These are phyloP conservation scores for Enteromius argenteus DNA, from an alignment of 2,797 vertebrate genomes.

Conservation along the genomic window DNA sequence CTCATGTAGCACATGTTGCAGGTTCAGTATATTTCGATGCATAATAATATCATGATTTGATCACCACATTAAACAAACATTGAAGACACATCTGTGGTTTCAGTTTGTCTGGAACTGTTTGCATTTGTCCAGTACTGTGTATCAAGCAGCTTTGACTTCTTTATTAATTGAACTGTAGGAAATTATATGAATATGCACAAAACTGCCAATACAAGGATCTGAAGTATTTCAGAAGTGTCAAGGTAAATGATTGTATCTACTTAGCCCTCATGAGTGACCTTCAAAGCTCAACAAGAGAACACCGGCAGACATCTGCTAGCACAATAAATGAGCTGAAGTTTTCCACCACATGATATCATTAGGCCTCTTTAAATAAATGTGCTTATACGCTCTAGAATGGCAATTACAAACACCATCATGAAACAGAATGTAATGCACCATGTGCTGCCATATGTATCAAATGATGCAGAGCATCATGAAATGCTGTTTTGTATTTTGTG, in stretches of 20 bases:
- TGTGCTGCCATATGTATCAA: constrained; percentile 24
- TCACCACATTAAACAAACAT: neutral
- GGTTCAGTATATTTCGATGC: neutral
- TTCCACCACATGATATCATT: constrained; percentile 28
- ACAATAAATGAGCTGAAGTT: constrained; percentile 28
- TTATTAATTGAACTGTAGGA: neutral
- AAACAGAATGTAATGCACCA: neutral
- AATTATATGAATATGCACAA: neutral
- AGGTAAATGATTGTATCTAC: neutral
- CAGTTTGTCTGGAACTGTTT: neutral
- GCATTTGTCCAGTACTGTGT: neutral
- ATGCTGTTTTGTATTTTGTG: no score
- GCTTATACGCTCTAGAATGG: constrained; percentile 1
- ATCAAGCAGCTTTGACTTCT: neutral
- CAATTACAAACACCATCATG: constrained; percentile 22
- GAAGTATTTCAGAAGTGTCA: neutral
- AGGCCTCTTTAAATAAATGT: constrained; percentile 39
- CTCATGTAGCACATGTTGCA: neutral
- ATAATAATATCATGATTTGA: neutral
- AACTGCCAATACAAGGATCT: neutral
- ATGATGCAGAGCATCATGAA: constrained; percentile 21
- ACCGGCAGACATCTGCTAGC: constrained; percentile 9
- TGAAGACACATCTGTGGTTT: neutral
- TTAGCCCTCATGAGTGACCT: constrained; percentile 3
- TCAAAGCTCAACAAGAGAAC: neutral